phyloP scores from a whole-genome alignment of 2,888 invertebrate genomes.

The Aphrophora alni region DNA sequence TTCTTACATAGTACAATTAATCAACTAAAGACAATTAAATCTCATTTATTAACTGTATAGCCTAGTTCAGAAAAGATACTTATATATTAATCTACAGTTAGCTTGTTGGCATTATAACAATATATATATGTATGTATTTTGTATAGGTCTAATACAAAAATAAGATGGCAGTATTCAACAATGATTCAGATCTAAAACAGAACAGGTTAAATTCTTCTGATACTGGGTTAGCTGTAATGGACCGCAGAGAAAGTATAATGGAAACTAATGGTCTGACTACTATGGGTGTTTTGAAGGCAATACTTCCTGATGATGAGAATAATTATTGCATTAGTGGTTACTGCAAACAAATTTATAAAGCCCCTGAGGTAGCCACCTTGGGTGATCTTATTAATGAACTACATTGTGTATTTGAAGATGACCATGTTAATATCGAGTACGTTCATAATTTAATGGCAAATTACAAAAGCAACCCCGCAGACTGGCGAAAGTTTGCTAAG shows the following conservation, averaged over 20 bases:
- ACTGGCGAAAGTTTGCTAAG: conserved; percentile 95
- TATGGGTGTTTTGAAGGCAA: neutral
- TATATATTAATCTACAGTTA: too few relatives aligned
- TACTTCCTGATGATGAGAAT: neutral
- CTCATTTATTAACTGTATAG: too few relatives aligned
- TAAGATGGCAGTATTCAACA: neutral
- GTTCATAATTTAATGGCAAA: conserved; percentile 78
- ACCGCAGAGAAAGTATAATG: neutral
- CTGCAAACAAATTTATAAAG: conserved; percentile 12
- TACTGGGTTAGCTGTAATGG: neutral
- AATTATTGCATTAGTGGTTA: neutral
- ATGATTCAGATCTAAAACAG: neutral
- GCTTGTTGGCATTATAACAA: too few relatives aligned
- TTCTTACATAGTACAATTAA: too few relatives aligned
- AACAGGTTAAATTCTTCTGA: neutral
- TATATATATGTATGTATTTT: too few relatives aligned
- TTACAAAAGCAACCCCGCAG: conserved; percentile 87
- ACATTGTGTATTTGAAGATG: conserved; percentile 76
- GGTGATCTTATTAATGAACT: conserved; percentile 72
- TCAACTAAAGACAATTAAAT: too few relatives aligned
- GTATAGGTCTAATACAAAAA: too few relatives aligned
- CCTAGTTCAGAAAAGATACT: too few relatives aligned
- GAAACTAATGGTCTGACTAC: neutral
- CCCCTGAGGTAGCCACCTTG: conserved; percentile 58
- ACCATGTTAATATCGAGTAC: conserved; percentile 88